Evolutionary conservation across 2,797 vertebrate species (phyloP).

Genomic region (Todus mexicanus): DNA sequence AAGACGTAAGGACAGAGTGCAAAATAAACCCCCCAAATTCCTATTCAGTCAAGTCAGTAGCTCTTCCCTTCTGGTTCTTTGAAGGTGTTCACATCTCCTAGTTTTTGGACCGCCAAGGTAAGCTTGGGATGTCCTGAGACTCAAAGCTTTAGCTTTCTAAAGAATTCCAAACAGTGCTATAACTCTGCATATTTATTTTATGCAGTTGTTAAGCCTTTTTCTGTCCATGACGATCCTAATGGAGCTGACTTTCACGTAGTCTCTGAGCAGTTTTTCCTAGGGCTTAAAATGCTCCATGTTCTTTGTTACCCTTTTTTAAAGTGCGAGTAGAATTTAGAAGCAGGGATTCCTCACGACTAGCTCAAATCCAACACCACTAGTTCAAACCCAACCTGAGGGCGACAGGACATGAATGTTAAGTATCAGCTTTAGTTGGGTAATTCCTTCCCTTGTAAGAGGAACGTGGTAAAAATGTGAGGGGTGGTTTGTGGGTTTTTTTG

Average conservation of each 20-base stretch:
- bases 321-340: not conserved
- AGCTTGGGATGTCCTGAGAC: not conserved
- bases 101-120: not conserved
- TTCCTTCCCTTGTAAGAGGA: not conserved
- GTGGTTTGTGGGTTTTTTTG: too few species aligned
- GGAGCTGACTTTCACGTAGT: not conserved
- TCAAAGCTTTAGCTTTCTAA: not conserved
- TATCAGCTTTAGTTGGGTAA: not conserved
- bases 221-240: not conserved
- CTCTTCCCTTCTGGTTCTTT: not conserved
- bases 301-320: not conserved
- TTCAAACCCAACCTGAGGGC: not conserved
- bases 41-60: not conserved
- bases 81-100: not conserved
- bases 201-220: not conserved
- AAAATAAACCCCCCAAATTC: not conserved
- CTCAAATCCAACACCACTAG: not conserved
- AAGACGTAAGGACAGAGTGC: not conserved
- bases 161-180: not conserved
- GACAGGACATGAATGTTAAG: not conserved
- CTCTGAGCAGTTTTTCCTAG: not conserved
- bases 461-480: not conserved
- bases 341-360: not conserved
- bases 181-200: not conserved
- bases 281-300: not conserved